Percentiles rank a stretch among this genome's conserved stretches.
These are phyloP conservation scores for Sphaerophoria taeniata DNA, from an alignment of 2,888 invertebrate species.

Conservation along the genomic window DNA sequence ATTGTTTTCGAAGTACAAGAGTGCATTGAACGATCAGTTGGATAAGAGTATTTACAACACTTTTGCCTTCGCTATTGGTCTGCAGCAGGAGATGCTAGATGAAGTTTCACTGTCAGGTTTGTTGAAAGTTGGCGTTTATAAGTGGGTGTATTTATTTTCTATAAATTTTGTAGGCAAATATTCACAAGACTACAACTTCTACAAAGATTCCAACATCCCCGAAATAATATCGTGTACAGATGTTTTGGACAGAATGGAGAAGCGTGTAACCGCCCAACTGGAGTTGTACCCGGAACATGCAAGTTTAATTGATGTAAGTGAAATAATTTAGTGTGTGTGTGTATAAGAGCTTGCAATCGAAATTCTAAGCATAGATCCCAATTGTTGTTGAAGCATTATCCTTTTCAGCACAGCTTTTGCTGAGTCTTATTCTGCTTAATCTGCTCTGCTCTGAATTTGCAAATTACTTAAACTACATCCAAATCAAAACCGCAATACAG, in stretches of 20 bases:
- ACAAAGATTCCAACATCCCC: slow-evolving; percentile 91
- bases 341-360: too few relatives aligned
- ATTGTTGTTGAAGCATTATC: too few relatives aligned
- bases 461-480: too few relatives aligned
- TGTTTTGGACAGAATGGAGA: slow-evolving; percentile 87
- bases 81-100: slow-evolving; percentile 79
- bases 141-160: not conserved
- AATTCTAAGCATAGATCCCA: too few relatives aligned
- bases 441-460: too few relatives aligned
- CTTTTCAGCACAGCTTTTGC: too few relatives aligned
- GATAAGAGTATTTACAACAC: slow-evolving; percentile 79
- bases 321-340: too few relatives aligned
- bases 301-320: slow-evolving; percentile 88
- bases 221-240: slow-evolving; percentile 90
- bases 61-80: slow-evolving; percentile 78
- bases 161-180: slow-evolving; percentile 35
- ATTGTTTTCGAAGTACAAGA: slow-evolving; percentile 79
- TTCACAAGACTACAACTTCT: slow-evolving; percentile 86
- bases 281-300: slow-evolving; percentile 96
- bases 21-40: slow-evolving; percentile 77
- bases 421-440: too few relatives aligned
- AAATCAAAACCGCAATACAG: too few relatives aligned
- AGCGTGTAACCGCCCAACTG: slow-evolving; percentile 86
- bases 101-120: slow-evolving; percentile 75
- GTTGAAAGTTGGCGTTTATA: not conserved